Percentiles rank a stretch among this genome's conserved stretches.
Conservation (phyloP, 2,113 vertebrate species). For the Rhagologus leucostigma region DNA sequence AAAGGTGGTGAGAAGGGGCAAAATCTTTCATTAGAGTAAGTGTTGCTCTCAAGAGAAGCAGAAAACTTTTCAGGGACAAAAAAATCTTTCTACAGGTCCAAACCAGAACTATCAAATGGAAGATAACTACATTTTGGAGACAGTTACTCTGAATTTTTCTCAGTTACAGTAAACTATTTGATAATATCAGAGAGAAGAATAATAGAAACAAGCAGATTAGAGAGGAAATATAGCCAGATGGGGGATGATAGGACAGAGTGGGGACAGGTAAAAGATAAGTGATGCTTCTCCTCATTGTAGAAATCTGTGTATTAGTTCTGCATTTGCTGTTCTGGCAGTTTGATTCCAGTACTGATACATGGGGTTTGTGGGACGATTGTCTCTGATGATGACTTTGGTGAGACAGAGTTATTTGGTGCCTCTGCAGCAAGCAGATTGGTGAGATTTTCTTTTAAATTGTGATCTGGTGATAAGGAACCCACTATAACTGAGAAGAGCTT, state of each 20-base stretch:
- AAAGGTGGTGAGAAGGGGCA: background rate
- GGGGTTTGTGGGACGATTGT: background rate
- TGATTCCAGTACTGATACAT: background rate
- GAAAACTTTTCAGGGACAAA: background rate
- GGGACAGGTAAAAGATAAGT: background rate
- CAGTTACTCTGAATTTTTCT: background rate
- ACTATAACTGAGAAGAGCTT: background rate
- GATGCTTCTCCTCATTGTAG: background rate
- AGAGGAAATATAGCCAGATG: background rate
- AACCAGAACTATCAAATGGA: background rate
- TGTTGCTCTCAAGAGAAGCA: background rate
- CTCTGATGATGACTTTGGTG: background rate
- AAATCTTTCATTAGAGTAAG: background rate
- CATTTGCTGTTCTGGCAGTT: background rate
- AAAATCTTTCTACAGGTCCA: background rate
- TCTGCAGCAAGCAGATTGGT: background rate
- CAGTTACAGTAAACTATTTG: background rate
- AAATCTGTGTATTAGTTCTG: background rate
- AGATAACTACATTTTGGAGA: background rate
- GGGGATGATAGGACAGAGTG: background rate
- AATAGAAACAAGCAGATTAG: background rate
- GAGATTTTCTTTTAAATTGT: background rate
- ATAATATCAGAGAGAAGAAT: background rate
- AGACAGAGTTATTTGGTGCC: background rate
- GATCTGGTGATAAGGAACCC: background rate